A percentile compares a stretch with the other conserved stretches of the same genome.
These are phyloP conservation scores for Drosophila quasianomalipes DNA, from an alignment of 2,888 invertebrate genomes.

Conservation along the genomic window DNA sequence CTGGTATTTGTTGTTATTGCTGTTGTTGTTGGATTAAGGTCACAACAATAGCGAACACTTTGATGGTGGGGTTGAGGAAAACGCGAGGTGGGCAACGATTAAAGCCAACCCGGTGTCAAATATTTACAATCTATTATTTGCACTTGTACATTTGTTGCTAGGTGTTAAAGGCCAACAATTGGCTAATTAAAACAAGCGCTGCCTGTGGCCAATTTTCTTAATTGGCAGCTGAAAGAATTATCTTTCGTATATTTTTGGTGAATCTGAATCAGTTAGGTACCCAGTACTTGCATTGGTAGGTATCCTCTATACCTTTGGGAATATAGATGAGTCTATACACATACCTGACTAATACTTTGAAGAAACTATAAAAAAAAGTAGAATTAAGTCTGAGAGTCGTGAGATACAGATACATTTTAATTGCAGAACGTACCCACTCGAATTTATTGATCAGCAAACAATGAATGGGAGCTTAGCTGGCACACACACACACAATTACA, in stretches of 20 bases:
- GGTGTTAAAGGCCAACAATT: conserved; percentile 56
- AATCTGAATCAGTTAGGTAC: not conserved
- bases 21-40: conserved; percentile 67
- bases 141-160: conserved; percentile 52
- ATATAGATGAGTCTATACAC: not conserved
- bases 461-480: conserved; percentile 4
- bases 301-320: not conserved
- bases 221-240: conserved; percentile 49
- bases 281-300: not conserved
- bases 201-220: conserved; percentile 67
- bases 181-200: conserved; percentile 60
- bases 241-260: not conserved
- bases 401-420: conserved; percentile 33
- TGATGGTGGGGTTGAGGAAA: conserved; percentile 46
- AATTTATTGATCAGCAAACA: conserved; percentile 59
- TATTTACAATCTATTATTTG: conserved; percentile 75
- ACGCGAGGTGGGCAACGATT: conserved; percentile 20
- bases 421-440: conserved; percentile 28
- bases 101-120: conserved; percentile 66
- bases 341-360: not conserved
- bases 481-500: not conserved
- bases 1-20: conserved; percentile 45
- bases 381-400: conserved; percentile 12
- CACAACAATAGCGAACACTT: conserved; percentile 56
- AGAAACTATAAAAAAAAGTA: conserved; percentile 1